Conservation (phyloP, 2,797 vertebrate species). For the Alfaro cultratus region DNA sequence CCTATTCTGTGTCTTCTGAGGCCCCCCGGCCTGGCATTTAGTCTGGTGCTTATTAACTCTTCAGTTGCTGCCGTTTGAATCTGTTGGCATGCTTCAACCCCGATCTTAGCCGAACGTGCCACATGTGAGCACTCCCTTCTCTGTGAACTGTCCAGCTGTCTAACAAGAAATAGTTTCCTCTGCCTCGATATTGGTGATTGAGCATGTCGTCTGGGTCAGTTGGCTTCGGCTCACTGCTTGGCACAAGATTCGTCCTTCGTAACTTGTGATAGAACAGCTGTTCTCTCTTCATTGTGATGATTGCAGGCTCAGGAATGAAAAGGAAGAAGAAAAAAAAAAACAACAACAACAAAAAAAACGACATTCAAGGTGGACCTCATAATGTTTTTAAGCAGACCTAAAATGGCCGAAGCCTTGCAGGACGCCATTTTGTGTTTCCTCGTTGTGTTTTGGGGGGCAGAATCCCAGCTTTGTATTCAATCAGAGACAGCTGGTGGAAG, state of each 20-base stretch:
- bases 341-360: not conserved
- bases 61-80: conserved; percentile 41
- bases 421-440: conserved; percentile 88
- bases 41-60: conserved; percentile 72
- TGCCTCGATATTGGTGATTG: conserved; percentile 25
- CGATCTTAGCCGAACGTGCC: not conserved
- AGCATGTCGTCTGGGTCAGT: conserved; percentile 30
- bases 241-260: conserved; percentile 49
- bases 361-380: conserved; percentile 41
- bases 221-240: conserved; percentile 46
- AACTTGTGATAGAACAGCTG: conserved; percentile 21
- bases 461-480: conserved; percentile 79
- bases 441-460: conserved; percentile 78
- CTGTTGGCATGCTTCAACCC: conserved; percentile 22
- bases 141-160: conserved; percentile 29
- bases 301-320: conserved; percentile 15
- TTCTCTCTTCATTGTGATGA: conserved; percentile 35
- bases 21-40: conserved; percentile 66
- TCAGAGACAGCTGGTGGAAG: conserved; percentile 81
- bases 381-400: conserved; percentile 73
- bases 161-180: conserved; percentile 33
- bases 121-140: conserved; percentile 1
- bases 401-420: conserved; percentile 84
- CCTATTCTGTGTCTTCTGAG: conserved; percentile 49
- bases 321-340: not conserved